phyloP scores from a whole-genome alignment of 1,140 invertebrate species.

The Cydia amplana region DNA sequence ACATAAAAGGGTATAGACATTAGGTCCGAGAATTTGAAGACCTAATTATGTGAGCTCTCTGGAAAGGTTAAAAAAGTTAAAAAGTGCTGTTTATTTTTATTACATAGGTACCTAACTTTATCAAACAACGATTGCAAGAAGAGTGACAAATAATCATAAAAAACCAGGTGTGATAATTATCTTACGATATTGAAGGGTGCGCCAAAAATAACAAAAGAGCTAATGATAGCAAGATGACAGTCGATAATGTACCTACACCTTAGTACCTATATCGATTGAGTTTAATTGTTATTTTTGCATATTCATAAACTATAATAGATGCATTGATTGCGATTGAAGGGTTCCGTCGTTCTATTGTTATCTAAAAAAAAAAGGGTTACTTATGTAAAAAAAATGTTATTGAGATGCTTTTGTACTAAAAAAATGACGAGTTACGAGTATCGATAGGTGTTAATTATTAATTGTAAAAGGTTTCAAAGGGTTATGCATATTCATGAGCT shows the following conservation, averaged over 20 bases:
- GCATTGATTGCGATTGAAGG: conserved; percentile 41
- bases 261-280: conserved; percentile 61
- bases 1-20: no score
- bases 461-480: conserved; percentile 20
- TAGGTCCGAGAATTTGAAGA: no score
- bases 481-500: conserved; percentile 68
- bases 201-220: conserved; percentile 35
- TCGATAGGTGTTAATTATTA: no score
- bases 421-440: no score
- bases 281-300: conserved; percentile 71
- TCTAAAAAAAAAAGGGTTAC: neutral
- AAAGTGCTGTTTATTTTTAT: no score
- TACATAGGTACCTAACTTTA: no score
- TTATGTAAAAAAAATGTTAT: conserved; percentile 9
- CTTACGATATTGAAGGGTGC: conserved; percentile 33
- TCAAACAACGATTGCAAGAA: no score
- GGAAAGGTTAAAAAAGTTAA: no score
- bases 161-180: neutral
- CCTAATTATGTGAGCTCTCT: no score
- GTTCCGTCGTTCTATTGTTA: conserved; percentile 36
- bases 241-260: conserved; percentile 49
- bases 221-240: conserved; percentile 60
- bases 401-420: no score
- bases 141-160: no score
- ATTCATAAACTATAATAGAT: conserved; percentile 62